Conservation (phyloP, 1,140 invertebrate species). For the Listronotus bonariensis region DNA sequence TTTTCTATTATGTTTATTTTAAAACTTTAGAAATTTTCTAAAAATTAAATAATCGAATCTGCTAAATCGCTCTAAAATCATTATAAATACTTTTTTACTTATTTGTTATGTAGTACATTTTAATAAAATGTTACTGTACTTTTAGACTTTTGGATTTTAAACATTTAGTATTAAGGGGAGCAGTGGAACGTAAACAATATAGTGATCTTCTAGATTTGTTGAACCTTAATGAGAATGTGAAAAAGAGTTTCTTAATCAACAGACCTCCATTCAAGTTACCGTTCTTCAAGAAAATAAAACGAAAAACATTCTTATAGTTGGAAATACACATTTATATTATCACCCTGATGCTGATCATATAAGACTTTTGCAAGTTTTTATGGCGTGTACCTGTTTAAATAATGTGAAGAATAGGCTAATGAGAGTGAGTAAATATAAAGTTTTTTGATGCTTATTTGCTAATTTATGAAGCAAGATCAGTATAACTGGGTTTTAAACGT, state of each 20-base stretch:
- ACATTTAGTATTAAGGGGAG: constrained; percentile 23
- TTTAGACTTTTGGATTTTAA: constrained; percentile 20
- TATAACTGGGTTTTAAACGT: no score
- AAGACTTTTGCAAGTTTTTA: constrained; percentile 75
- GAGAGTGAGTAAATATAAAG: constrained; percentile 12
- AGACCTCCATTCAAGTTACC: constrained; percentile 66
- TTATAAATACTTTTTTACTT: no score
- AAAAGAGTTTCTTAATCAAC: constrained; percentile 65
- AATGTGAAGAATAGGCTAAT: constrained; percentile 56
- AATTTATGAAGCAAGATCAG: no score
- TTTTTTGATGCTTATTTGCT: no score
- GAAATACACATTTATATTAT: constrained; percentile 92
- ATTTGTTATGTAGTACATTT: no score
- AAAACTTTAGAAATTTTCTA: no score
- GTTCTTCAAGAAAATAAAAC: constrained; percentile 65
- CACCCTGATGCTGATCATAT: constrained; percentile 88
- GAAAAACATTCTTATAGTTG: constrained; percentile 70
- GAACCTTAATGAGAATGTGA: constrained; percentile 63
- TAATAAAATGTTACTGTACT: not conserved
- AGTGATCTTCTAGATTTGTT: constrained; percentile 65
- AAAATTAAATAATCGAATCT: no score
- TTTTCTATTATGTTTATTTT: no score
- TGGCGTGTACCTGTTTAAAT: constrained; percentile 64
- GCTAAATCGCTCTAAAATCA: no score
- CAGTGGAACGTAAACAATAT: constrained; percentile 56